A percentile compares a stretch with the other conserved stretches of the same genome.
These are phyloP conservation scores for Sepiola atlantica DNA, from an alignment of 2,888 invertebrate genomes.

Conservation along the genomic window DNA sequence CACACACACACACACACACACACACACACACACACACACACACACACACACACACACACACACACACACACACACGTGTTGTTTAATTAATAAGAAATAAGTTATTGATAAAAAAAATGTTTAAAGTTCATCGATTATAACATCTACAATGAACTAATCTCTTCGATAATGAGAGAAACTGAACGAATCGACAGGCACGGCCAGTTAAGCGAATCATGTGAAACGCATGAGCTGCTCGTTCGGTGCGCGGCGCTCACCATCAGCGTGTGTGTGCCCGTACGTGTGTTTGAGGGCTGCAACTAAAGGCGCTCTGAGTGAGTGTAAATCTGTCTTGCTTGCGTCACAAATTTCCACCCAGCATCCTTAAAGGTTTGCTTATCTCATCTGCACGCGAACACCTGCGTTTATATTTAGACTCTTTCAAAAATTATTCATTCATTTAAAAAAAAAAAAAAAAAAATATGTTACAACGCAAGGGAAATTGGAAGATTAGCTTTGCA, in stretches of 20 bases:
- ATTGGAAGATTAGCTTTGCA: background rate
- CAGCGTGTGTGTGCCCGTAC: background rate
- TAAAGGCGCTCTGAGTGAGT: background rate
- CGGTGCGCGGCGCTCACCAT: too few species aligned
- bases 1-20: background rate
- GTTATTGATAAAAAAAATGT: background rate
- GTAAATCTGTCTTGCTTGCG: background rate
- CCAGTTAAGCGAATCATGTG: background rate
- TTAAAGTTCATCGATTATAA: background rate
- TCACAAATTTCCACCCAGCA: background rate
- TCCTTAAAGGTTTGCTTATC: slow-evolving; percentile 32
- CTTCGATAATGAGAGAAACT: background rate
- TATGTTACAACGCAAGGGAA: slow-evolving; percentile 11
- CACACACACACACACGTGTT: background rate
- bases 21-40: background rate
- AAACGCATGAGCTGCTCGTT: too few species aligned
- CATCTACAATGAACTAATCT: background rate
- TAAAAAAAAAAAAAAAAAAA: too few species aligned
- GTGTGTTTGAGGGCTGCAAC: background rate
- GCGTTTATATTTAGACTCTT: slow-evolving; percentile 32
- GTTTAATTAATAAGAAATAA: background rate
- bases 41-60: background rate
- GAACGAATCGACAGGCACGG: background rate
- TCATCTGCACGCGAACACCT: slow-evolving; percentile 21
- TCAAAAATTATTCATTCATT: background rate